Conservation (phyloP, 2,797 vertebrate species). For the Cirrhinus mrigala region DNA sequence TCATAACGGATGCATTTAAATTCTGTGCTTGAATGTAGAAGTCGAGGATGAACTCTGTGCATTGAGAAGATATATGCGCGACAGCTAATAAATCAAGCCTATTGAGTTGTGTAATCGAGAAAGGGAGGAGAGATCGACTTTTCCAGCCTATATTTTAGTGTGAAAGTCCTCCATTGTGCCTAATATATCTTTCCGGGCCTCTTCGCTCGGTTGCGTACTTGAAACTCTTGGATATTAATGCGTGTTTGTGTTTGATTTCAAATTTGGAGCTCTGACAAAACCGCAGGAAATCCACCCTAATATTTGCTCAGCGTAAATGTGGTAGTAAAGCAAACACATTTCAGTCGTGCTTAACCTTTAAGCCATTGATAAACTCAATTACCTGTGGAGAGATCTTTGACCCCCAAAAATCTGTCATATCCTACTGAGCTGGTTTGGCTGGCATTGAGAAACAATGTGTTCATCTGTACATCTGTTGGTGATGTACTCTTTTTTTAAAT, state of each 20-base stretch:
- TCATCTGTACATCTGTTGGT: neutral
- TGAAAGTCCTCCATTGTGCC: neutral
- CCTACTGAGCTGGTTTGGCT: slow-evolving; percentile 65
- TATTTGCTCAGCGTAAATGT: neutral
- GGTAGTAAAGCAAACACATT: slow-evolving; percentile 4
- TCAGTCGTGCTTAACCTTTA: neutral
- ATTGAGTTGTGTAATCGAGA: neutral
- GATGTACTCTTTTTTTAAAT: too few species aligned
- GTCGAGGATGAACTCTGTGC: neutral
- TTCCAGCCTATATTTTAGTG: slow-evolving; percentile 9
- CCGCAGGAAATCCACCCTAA: neutral
- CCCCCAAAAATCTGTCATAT: slow-evolving; percentile 63
- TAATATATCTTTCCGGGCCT: neutral
- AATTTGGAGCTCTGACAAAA: slow-evolving; percentile 8
- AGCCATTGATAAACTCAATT: slow-evolving; percentile 10
- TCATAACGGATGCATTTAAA: slow-evolving; percentile 13
- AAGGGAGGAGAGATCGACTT: neutral
- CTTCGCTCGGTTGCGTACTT: neutral
- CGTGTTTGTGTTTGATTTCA: slow-evolving; percentile 5
- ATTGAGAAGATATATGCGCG: slow-evolving; percentile 16
- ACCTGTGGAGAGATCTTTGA: slow-evolving; percentile 8
- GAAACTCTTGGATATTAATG: slow-evolving; percentile 10
- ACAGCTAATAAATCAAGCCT: slow-evolving; percentile 33
- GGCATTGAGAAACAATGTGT: slow-evolving; percentile 40
- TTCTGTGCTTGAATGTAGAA: slow-evolving; percentile 18